Percentiles rank a stretch among this genome's conserved stretches.
Conservation (phyloP, 2,797 vertebrate species). For the Chelonia mydas region DNA sequence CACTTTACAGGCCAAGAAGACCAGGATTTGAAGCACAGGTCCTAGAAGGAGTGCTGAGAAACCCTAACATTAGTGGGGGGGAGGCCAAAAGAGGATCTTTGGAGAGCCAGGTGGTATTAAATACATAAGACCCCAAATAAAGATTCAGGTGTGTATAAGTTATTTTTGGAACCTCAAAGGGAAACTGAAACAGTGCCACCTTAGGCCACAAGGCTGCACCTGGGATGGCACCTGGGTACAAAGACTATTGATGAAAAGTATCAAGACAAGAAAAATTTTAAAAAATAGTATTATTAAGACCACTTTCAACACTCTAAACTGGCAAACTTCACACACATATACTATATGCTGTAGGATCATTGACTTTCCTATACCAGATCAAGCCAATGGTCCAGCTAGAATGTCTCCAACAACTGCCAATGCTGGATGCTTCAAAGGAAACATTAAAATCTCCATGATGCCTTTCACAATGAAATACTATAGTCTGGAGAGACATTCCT, state of each 20-base stretch:
- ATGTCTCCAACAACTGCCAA: neutral
- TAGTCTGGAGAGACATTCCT: neutral
- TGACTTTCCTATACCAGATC: neutral
- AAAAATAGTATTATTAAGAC: neutral
- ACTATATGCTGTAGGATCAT: neutral
- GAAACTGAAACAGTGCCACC: too few relatives aligned
- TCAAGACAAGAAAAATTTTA: neutral
- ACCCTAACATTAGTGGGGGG: too few relatives aligned
- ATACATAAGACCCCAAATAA: too few relatives aligned
- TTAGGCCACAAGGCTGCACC: too few relatives aligned
- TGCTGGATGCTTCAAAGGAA: neutral
- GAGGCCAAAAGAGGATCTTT: too few relatives aligned
- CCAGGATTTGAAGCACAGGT: too few relatives aligned
- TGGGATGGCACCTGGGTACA: neutral
- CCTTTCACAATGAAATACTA: neutral
- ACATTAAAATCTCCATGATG: neutral
- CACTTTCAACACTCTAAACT: neutral
- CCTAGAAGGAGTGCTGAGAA: too few relatives aligned
- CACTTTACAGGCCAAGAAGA: too few relatives aligned
- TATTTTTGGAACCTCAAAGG: too few relatives aligned
- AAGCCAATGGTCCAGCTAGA: neutral
- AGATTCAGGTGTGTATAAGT: too few relatives aligned
- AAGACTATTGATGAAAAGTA: neutral
- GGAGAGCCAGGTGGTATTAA: too few relatives aligned
- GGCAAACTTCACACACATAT: neutral